Evolutionary conservation across 2,797 vertebrate species (phyloP).

Genomic region (Coregonus ussuriensis): DNA sequence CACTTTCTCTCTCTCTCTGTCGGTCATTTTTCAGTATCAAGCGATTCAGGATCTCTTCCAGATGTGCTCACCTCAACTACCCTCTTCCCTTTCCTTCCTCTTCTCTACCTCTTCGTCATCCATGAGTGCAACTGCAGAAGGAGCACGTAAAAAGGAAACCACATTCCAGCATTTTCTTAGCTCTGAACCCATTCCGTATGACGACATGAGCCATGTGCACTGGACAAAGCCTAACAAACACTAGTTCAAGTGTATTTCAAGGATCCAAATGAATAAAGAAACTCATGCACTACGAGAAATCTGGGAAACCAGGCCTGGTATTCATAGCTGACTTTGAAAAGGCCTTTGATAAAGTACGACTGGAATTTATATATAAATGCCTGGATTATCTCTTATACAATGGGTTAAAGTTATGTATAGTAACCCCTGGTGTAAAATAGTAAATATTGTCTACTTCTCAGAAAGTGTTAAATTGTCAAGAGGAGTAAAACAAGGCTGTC

Average conservation of each 20-base stretch:
- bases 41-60: constrained; percentile 35
- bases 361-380: too few relatives aligned
- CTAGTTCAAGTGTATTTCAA: not conserved
- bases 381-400: too few relatives aligned
- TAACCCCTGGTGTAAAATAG: too few relatives aligned
- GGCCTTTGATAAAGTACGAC: too few relatives aligned
- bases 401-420: too few relatives aligned
- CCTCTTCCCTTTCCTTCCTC: constrained; percentile 19
- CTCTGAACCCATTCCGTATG: not conserved
- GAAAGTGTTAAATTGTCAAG: too few relatives aligned
- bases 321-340: too few relatives aligned
- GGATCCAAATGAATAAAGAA: not conserved
- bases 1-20: not conserved
- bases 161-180: constrained; percentile 11
- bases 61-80: constrained; percentile 39
- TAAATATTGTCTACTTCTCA: too few relatives aligned
- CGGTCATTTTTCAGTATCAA: constrained; percentile 1
- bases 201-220: not conserved
- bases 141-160: constrained; percentile 12
- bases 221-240: constrained; percentile 1
- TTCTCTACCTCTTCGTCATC: constrained; percentile 19
- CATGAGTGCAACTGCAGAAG: constrained; percentile 18
- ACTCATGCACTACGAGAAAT: not conserved
- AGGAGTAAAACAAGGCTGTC: too few relatives aligned
- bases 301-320: too few relatives aligned